Base-by-base conservation (phyloP, 92 coral and sea anemone genomes). In the Palythoa caribaeorum region DNA sequence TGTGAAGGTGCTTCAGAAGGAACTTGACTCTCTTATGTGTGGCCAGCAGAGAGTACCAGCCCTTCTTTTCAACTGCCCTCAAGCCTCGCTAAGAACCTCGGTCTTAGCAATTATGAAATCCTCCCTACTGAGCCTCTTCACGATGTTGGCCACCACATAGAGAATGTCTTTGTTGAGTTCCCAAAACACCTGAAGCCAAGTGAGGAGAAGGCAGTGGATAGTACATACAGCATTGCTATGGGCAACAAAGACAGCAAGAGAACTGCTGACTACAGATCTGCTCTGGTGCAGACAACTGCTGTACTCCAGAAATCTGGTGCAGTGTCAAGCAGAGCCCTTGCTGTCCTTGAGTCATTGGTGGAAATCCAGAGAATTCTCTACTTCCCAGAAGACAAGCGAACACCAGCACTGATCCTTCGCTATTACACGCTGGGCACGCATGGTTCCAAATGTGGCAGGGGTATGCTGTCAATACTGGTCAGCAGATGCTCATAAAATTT, bases 331-430 rank as follows among this genome's bases (percentile, higher is more conserved):
- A 80, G 55, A 74, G 88, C 90, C 37, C 65, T 79, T 28, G 13
- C 83, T 36, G 65, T 81, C 11, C 76, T 92, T 39, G 81, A 85
- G 78, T 85, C 90, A 19, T 76, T 92, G 52, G 83, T 83, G 15
- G 92, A 92, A 60, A 86, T 89, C 84, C 94, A 92, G 55, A 28
- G 90, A 78, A 84, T 89, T 13, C 51, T 89, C 40, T 92, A 92
- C 21, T 69, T 84, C 6, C 8, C 77, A 52, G 94, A 92, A 13
- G 87, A 86, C 19, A 73, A 74, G 37, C 73, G 88, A 44, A 13
- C 77, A 73, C 92, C 90, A 14, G 60, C 68, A 38, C 86, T 79
- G 62, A 79, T 92, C 71, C 94, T 92, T 21, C 80, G 94, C 21
- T 92, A 89, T 75, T 80, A 71, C 75, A 71, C 75, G 44, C 75